Evolutionary conservation across 2,113 vertebrate genomes (phyloP), one percentile per base, ranked within the genome.

Genomic region (Nothobranchius furzeri): DNA sequence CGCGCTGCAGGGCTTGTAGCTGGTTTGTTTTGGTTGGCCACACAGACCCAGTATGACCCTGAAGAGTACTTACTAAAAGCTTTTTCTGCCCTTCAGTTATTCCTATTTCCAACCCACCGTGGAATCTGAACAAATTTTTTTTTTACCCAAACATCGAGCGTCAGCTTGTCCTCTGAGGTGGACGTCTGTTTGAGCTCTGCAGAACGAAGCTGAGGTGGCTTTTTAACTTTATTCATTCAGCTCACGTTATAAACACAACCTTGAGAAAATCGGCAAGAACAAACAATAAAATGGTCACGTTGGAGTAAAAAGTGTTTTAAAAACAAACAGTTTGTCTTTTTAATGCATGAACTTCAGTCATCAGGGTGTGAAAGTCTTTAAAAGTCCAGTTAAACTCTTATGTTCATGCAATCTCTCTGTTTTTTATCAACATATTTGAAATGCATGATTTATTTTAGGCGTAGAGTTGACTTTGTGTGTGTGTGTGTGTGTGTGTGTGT

Each of bases 1-100:
- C 51, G 56, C 43, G 85, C 77, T 13, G 12, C 58, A 40, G 71
- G 60, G 71, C 75, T 76, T 12, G 2, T 10, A 73, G 65, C 71
- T 60, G 58, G 55, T 64, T 83, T 77, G 81, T 82, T 87, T 78
- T 82, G 84, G 64, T 87, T 89, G 83, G 80, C 87, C 15, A 45
- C 73, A 68, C 70, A 73, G 54, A 83, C 73, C 73, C 76, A 49
- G 52, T 64, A 36, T 76, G 83, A 87, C 78, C 88, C 78, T 79
- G 79, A 79, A 78, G 73, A 76, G 80, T 80, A 86, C 78, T 80
- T 78, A 83, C 79, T 70, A 63, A 78, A 81, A 85, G 58, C 73
- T 37, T 75, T 43, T 70, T 0, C 13, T 70, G 73, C 79, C 14
- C 12, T 30, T 12, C 8, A 24, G 64, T 86, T 64, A 40, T 85